Conservation (phyloP, 2,888 invertebrate species). For the Oxyteleia sp. region DNA sequence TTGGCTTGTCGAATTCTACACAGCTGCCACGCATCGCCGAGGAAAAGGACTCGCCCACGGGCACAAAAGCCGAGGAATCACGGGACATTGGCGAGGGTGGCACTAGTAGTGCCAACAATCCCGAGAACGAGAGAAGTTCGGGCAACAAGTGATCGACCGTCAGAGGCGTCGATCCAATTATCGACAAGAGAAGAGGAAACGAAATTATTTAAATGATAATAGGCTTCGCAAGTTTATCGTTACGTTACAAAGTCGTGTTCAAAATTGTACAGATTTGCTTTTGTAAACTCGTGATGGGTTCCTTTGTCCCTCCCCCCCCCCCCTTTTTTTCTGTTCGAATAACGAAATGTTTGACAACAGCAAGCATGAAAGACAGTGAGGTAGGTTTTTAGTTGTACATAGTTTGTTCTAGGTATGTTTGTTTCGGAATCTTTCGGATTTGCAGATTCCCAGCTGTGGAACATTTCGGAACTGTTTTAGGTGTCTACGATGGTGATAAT, state of each 20-base stretch:
- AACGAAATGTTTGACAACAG: background rate
- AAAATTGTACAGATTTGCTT: conserved; percentile 32
- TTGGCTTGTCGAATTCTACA: conserved; percentile 83
- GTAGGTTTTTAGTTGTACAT: conserved; percentile 34
- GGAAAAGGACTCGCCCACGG: conserved; percentile 94
- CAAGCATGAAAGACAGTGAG: conserved; percentile 16
- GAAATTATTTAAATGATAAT: no score
- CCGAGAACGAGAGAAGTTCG: background rate
- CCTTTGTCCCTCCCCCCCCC: no score
- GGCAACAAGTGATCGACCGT: conserved; percentile 18
- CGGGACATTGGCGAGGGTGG: conserved; percentile 22
- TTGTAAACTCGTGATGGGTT: no score
- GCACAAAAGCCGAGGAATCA: conserved; percentile 86
- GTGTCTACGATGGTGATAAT: background rate
- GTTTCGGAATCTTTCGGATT: no score
- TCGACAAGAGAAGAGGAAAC: no score
- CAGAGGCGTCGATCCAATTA: no score
- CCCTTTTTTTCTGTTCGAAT: background rate
- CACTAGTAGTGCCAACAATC: background rate
- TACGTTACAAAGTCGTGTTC: conserved; percentile 23
- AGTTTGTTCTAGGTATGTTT: conserved; percentile 4
- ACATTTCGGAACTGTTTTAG: background rate
- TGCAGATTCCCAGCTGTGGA: no score
- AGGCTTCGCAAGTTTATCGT: background rate
- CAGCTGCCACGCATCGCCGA: conserved; percentile 94